Conservation (phyloP, 1,140 invertebrate species). For the Bombyx mori region DNA sequence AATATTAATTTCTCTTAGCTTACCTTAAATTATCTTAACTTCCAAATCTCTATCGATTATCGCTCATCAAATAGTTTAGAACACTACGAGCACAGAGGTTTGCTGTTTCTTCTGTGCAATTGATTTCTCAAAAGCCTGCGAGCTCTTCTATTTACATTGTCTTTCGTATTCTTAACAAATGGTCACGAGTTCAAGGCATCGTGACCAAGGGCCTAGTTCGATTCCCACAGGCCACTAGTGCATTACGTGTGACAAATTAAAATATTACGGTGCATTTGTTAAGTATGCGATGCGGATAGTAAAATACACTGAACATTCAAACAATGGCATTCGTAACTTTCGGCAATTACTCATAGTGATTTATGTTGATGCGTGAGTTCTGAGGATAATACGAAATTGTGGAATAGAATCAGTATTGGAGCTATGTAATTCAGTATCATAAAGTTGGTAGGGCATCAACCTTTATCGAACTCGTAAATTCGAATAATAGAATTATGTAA, state of each 20-base stretch:
- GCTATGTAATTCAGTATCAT: not conserved
- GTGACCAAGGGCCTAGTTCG: constrained; percentile 11
- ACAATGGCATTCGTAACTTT: constrained; percentile 25
- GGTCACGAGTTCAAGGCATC: constrained; percentile 11
- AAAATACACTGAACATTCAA: constrained; percentile 28
- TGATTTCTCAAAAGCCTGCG: no score
- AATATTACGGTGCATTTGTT: constrained; percentile 42
- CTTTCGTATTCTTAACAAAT: constrained; percentile 9
- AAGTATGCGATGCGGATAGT: constrained; percentile 24
- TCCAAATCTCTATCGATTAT: no score
- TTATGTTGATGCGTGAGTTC: constrained; percentile 21
- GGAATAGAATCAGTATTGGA: not conserved
- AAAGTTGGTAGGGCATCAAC: no score
- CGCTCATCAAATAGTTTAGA: no score
- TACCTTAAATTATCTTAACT: no score
- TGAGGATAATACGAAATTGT: not conserved
- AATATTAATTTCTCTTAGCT: no score
- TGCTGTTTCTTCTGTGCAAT: no score
- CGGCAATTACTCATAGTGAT: constrained; percentile 49
- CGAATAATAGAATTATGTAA: no score
- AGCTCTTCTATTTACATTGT: no score
- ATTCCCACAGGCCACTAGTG: constrained; percentile 19
- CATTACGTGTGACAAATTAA: constrained; percentile 32
- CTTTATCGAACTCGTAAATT: no score
- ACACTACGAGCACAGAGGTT: no score